Evolutionary conservation across 1,140 invertebrate species (phyloP).

Genomic region (Magallana gigas): DNA sequence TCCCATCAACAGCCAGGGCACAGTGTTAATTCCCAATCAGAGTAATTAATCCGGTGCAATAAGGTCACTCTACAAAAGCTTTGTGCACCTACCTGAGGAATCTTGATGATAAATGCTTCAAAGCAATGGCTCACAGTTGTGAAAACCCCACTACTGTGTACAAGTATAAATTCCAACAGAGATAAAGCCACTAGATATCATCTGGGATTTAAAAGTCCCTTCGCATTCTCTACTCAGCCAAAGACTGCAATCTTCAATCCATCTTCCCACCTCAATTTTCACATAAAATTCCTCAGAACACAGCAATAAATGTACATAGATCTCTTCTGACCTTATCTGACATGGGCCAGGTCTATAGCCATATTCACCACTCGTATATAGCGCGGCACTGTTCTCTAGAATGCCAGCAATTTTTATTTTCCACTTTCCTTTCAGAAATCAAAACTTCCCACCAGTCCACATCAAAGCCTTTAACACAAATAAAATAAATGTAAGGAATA

Average conservation of each 20-base stretch:
- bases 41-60: conserved; percentile 19
- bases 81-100: conserved; percentile 14
- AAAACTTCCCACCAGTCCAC: conserved; percentile 12
- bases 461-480: conserved; percentile 16
- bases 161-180: conserved; percentile 10
- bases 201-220: conserved; percentile 27
- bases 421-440: not conserved
- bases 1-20: not conserved
- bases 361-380: not conserved
- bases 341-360: not conserved
- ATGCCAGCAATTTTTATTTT: conserved; percentile 8
- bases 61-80: not conserved
- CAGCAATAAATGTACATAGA: not conserved
- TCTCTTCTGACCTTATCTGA: not conserved
- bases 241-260: conserved; percentile 31
- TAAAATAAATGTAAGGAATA: conserved; percentile 32
- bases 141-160: not conserved
- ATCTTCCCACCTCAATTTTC: conserved; percentile 22
- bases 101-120: not conserved
- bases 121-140: not conserved
- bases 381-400: not conserved
- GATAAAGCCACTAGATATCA: not conserved
- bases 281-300: conserved; percentile 16
- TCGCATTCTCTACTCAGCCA: conserved; percentile 17
- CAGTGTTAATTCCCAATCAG: not conserved